phyloP scores from a whole-genome alignment of 2,888 invertebrate species.

The Dendrolimus pini region DNA sequence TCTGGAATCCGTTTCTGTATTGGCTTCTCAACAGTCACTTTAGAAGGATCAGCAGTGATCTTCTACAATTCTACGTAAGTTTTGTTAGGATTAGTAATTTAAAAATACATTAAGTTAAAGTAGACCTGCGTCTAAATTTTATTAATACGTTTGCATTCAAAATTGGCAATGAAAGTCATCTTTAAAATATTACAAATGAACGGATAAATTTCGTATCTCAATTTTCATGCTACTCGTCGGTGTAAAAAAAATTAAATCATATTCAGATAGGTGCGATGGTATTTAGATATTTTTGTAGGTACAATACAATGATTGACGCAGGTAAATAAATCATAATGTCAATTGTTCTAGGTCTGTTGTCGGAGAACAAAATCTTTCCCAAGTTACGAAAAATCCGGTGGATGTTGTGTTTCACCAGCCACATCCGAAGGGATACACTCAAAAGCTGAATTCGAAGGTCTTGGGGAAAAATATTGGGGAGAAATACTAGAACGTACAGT shows the following conservation, averaged over 20 bases:
- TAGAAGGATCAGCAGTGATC: slow-evolving; percentile 85
- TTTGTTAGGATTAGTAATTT: too few species aligned
- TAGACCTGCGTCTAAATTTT: too few species aligned
- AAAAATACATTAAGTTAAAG: too few species aligned
- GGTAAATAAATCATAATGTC: slow-evolving; percentile 2
- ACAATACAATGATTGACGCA: not conserved
- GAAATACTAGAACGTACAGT: slow-evolving; percentile 87
- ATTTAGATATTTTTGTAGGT: not conserved
- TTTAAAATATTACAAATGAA: too few species aligned
- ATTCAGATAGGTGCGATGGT: too few species aligned
- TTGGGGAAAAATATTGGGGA: slow-evolving; percentile 84
- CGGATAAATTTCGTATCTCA: not conserved
- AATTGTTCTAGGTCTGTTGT: slow-evolving; percentile 55
- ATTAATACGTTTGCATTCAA: too few species aligned
- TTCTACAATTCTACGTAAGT: slow-evolving; percentile 85
- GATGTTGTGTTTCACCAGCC: slow-evolving; percentile 65
- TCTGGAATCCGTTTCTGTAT: slow-evolving; percentile 94
- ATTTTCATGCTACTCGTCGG: not conserved
- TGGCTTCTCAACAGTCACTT: slow-evolving; percentile 93
- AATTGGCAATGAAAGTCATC: too few species aligned
- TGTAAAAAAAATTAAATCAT: too few species aligned
- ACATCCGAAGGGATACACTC: slow-evolving; percentile 68
- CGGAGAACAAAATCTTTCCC: slow-evolving; percentile 53
- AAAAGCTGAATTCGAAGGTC: slow-evolving; percentile 79
- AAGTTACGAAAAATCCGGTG: slow-evolving; percentile 62